Conservation (phyloP, 2,888 invertebrate species). For the Lamellibrachia satsuma region DNA sequence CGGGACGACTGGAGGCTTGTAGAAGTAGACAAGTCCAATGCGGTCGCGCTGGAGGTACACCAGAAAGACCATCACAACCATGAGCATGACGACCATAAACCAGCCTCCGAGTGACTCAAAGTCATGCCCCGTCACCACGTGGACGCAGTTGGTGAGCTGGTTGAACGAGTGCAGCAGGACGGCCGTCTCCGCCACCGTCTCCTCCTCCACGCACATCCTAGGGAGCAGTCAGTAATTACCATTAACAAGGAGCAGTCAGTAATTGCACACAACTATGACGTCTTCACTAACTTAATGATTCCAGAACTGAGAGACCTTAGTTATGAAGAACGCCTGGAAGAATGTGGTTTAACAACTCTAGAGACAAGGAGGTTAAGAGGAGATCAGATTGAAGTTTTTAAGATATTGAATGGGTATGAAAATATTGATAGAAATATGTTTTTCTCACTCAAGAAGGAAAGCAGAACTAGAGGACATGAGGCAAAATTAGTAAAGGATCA, state of each 20-base stretch:
- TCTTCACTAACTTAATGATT: too few relatives aligned
- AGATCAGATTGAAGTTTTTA: too few relatives aligned
- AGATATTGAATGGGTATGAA: too few relatives aligned
- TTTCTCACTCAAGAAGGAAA: too few relatives aligned
- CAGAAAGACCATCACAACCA: background rate
- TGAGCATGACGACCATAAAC: background rate
- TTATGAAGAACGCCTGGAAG: too few relatives aligned
- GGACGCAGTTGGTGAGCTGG: background rate
- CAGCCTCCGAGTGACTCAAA: background rate
- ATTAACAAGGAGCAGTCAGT: background rate
- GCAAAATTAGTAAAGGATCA: too few relatives aligned
- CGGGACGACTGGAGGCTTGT: background rate
- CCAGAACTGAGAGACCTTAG: too few relatives aligned
- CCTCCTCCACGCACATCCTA: constrained; percentile 12
- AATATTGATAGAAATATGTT: too few relatives aligned
- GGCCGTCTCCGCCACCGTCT: background rate
- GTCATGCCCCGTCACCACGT: background rate
- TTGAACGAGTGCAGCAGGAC: background rate
- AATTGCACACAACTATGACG: background rate
- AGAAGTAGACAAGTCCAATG: constrained; percentile 4
- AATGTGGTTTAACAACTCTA: too few relatives aligned
- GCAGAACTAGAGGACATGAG: too few relatives aligned
- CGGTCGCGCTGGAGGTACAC: background rate
- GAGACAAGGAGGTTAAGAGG: too few relatives aligned
- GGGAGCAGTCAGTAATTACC: background rate